Conservation (phyloP, 2,113 vertebrate species). For the Anser brachyrhynchus region DNA sequence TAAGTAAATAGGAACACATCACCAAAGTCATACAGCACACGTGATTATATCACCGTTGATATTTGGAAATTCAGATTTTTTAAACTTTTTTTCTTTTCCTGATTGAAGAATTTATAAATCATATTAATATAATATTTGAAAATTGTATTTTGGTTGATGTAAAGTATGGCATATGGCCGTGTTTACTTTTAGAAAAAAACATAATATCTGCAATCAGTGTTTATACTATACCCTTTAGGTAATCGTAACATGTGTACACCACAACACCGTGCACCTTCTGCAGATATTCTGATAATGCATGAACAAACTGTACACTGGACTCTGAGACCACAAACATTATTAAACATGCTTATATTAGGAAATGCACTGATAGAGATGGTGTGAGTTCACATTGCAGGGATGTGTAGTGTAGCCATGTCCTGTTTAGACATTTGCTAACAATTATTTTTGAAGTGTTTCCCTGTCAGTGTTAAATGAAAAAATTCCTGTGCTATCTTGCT, state of each 20-base stretch:
- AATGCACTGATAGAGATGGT: neutral
- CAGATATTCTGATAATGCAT: neutral
- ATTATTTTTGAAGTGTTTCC: neutral
- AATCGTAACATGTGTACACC: rapidly evolving
- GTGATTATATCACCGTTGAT: neutral
- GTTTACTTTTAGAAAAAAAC: neutral
- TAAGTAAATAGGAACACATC: neutral
- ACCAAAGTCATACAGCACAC: neutral
- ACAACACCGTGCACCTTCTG: neutral
- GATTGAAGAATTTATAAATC: neutral
- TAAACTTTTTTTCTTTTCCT: neutral
- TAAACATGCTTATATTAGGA: neutral
- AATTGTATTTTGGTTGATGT: neutral
- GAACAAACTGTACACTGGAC: neutral
- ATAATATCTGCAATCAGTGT: neutral
- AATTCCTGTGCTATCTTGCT: neutral
- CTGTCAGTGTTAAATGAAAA: neutral
- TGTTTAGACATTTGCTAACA: neutral
- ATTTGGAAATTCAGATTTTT: neutral
- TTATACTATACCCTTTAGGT: neutral
- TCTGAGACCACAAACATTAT: neutral
- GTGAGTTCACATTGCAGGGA: neutral
- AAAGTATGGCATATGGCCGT: neutral
- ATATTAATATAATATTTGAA: neutral
- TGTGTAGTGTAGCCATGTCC: neutral